phyloP scores from a whole-genome alignment of 30 jellyfish, hydroid and myxozoan species.

The Phacellophora camtschatica region DNA sequence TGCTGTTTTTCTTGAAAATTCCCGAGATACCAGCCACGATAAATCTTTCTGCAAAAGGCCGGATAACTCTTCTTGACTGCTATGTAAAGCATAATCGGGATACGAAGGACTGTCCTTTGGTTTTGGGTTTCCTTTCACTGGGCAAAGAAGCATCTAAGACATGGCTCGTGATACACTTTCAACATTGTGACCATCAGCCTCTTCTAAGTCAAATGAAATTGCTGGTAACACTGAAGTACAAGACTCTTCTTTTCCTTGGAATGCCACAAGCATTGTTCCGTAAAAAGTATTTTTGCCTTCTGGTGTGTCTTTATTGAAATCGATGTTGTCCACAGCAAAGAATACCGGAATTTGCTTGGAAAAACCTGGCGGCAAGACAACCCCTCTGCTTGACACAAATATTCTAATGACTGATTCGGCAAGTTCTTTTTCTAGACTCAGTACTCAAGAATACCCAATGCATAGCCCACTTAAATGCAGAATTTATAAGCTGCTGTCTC shows the following conservation, averaged over 20 bases:
- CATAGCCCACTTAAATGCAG: slow-evolving; percentile 8
- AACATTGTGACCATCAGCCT: slow-evolving; percentile 10
- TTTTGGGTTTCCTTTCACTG: slow-evolving; percentile 17
- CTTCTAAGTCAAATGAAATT: slow-evolving; percentile 2
- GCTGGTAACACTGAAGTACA: neutral
- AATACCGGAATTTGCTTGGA: slow-evolving; percentile 1
- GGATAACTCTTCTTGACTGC: neutral
- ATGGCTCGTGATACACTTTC: slow-evolving; percentile 9
- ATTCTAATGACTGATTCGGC: slow-evolving; percentile 12
- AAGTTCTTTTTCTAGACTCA: slow-evolving; percentile 16
- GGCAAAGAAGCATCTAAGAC: neutral
- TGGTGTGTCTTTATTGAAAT: slow-evolving; percentile 5
- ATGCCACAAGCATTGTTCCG: slow-evolving; percentile 15
- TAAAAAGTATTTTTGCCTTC: slow-evolving; percentile 5
- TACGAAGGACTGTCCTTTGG: slow-evolving; percentile 10
- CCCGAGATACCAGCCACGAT: slow-evolving; percentile 22
- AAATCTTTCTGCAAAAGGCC: slow-evolving; percentile 11
- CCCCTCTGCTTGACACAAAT: slow-evolving; percentile 20
- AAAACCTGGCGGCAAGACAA: slow-evolving; percentile 8
- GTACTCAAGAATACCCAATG: slow-evolving; percentile 23
- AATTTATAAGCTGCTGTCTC: slow-evolving; percentile 2
- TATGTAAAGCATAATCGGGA: slow-evolving; percentile 5
- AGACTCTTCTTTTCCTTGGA: neutral
- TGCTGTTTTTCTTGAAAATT: neutral
- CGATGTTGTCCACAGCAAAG: slow-evolving; percentile 14